These are phyloP conservation scores for Prionailurus viverrinus DNA, from an alignment of 2,113 vertebrate genomes.

Conservation along the genomic window DNA sequence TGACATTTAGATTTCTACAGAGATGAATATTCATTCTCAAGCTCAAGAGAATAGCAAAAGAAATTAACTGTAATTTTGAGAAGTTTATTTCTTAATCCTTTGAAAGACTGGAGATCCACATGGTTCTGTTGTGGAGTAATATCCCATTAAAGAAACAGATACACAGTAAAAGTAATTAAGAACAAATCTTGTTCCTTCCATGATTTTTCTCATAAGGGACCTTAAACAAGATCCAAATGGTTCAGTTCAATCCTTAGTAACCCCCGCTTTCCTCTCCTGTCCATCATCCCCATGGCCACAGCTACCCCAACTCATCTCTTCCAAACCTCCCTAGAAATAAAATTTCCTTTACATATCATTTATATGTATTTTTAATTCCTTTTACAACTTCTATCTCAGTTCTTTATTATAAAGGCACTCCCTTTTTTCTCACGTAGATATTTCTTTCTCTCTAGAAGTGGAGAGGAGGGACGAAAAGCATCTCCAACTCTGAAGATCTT, in stretches of 20 bases:
- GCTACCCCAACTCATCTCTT: not conserved
- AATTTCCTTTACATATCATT: not conserved
- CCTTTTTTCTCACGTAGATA: not conserved
- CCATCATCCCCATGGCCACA: not conserved
- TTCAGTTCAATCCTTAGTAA: not conserved
- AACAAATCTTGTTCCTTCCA: not conserved
- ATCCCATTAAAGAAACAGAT: not conserved
- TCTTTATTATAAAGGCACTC: not conserved
- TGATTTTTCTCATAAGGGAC: not conserved
- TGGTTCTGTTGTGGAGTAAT: not conserved
- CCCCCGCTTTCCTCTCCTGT: not conserved
- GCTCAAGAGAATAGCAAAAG: not conserved
- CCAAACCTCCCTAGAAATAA: not conserved
- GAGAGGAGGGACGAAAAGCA: not conserved
- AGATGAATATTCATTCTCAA: conserved; percentile 24
- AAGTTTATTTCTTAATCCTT: not conserved
- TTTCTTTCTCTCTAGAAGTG: not conserved
- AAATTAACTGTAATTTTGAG: not conserved
- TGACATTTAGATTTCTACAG: not conserved
- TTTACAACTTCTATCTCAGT: not conserved
- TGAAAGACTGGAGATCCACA: not conserved
- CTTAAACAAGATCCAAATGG: not conserved
- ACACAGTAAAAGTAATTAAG: not conserved
- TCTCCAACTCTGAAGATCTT: not conserved
- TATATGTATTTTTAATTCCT: not conserved